Evolutionary conservation across 1,140 invertebrate genomes (phyloP).

Genomic region (Caerostris darwini): DNA sequence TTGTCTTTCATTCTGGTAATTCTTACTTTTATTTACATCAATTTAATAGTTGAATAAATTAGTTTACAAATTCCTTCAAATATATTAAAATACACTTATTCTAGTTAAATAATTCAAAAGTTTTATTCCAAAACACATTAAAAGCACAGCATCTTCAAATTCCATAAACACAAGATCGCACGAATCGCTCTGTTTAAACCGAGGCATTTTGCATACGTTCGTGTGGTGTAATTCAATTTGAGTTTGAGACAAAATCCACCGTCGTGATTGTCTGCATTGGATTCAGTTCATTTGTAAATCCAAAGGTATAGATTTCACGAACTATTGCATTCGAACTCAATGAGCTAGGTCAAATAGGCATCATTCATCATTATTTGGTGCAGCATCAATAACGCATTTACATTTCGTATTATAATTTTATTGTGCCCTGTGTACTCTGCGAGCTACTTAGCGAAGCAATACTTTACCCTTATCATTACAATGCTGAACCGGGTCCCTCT

Average conservation of each 20-base stretch:
- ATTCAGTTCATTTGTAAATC: neutral
- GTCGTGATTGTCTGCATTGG: neutral
- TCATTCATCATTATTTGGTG: neutral
- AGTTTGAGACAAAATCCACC: neutral
- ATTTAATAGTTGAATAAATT: too few species aligned
- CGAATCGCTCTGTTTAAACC: neutral
- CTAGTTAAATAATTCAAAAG: neutral
- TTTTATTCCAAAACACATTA: neutral
- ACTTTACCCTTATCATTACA: neutral
- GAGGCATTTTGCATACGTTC: neutral
- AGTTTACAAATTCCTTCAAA: too few species aligned
- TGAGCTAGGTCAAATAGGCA: neutral
- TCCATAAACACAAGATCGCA: neutral
- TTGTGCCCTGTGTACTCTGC: neutral
- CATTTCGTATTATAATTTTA: slow-evolving; percentile 1
- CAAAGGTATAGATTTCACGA: neutral
- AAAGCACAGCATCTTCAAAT: neutral
- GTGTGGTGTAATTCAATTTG: neutral
- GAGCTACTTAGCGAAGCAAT: neutral
- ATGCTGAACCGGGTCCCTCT: neutral
- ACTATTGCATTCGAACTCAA: neutral
- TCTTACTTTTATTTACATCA: too few species aligned
- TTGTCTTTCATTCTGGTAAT: too few species aligned
- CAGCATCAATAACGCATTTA: neutral
- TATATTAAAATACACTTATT: neutral